phyloP scores from a whole-genome alignment of 2,888 invertebrate species.

The Diaphora mendica region DNA sequence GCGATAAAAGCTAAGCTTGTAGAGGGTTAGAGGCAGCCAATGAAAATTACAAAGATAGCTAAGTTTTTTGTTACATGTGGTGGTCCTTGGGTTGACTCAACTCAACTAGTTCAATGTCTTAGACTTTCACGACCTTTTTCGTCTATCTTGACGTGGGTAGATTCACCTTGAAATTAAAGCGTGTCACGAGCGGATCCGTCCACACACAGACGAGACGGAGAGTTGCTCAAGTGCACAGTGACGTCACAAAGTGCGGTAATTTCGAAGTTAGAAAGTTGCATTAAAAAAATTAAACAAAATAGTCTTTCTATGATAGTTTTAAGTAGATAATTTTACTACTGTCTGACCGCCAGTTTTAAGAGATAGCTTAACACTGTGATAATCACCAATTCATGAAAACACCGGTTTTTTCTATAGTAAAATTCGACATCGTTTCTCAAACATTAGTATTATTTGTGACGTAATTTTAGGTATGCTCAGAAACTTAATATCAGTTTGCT shows the following conservation, averaged over 20 bases:
- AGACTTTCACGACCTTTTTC: neutral
- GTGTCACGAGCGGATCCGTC: constrained; percentile 13
- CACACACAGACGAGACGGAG: neutral
- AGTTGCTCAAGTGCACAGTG: neutral
- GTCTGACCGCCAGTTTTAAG: neutral
- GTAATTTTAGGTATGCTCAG: neutral
- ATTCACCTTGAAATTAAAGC: constrained; percentile 14
- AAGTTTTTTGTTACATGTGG: too few relatives aligned
- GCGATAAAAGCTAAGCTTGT: neutral
- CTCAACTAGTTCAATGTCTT: neutral
- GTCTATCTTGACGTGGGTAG: neutral
- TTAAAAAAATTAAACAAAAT: neutral
- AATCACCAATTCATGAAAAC: too few relatives aligned
- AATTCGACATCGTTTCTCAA: neutral
- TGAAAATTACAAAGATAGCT: too few relatives aligned
- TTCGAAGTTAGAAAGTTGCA: neutral
- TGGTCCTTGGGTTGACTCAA: neutral
- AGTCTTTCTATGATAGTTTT: neutral
- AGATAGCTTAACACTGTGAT: neutral
- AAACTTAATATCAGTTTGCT: neutral
- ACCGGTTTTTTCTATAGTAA: neutral
- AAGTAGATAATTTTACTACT: neutral
- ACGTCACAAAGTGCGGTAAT: neutral
- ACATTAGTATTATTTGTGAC: neutral
- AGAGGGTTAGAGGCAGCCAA: neutral